phyloP scores from a whole-genome alignment of 2,113 vertebrate genomes.

The Ascaphus truei region DNA sequence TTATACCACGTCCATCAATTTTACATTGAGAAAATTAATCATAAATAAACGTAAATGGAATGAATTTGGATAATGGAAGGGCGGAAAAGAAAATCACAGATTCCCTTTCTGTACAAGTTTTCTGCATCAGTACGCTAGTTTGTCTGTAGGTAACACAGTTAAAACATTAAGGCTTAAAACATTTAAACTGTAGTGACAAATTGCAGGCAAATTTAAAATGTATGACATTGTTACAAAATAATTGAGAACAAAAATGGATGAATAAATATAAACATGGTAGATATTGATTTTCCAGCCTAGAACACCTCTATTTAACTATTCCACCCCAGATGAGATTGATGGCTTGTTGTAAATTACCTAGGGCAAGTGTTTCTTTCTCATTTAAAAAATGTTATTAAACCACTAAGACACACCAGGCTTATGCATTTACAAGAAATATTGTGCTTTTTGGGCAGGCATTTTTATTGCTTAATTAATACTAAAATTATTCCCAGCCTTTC shows the following conservation, averaged over 20 bases:
- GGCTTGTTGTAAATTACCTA: not conserved
- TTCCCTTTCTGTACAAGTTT: not conserved
- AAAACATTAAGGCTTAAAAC: not conserved
- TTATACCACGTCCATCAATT: conserved; percentile 1
- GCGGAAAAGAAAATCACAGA: no score
- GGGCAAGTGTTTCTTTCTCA: conserved; percentile 16
- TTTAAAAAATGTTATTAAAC: conserved; percentile 23
- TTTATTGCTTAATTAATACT: conserved; percentile 37
- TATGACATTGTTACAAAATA: no score
- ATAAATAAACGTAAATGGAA: not conserved
- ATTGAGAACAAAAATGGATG: not conserved
- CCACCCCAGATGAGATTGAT: conserved; percentile 12
- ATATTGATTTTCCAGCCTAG: not conserved
- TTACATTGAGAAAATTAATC: conserved; percentile 21
- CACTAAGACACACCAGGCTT: conserved; percentile 11
- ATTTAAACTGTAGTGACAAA: not conserved
- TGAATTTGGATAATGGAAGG: not conserved
- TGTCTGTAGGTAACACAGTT: not conserved
- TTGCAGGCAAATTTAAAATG: no score
- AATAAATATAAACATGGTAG: not conserved
- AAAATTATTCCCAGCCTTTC: conserved; percentile 27
- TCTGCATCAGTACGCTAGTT: not conserved
- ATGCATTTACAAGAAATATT: conserved; percentile 26
- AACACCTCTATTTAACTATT: not conserved
- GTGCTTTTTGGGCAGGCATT: conserved; percentile 22